Evolutionary conservation across 2,888 invertebrate genomes (phyloP), one percentile per base, ranked within the genome.

Genomic region (Oxytorus armatus): DNA sequence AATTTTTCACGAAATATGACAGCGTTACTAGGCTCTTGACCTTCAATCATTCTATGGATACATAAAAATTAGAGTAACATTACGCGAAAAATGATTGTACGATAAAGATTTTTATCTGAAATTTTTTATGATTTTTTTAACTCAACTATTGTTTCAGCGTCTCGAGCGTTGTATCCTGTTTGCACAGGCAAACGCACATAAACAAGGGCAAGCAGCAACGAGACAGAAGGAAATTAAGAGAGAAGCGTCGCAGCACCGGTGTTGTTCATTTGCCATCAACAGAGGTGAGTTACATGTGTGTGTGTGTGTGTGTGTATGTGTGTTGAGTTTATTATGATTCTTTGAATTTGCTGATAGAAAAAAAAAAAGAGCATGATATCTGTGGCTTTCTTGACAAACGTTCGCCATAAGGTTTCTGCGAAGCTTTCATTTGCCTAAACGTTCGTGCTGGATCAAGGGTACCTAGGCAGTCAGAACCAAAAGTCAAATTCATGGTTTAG

Each of bases 241-340:
- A 94, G 87, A 94, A 94, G 85, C 89, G 94, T 82, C 90, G 94
- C 74, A 94, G 93, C 84, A 94, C 94, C 14, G 94, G 94, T 16
- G 94, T 94, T 14, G 93, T 94, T 70, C 94, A 94, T 88, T 89
- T 94, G 74, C 93, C 93, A 42, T 94, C 94, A 2, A 94, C 94
- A 66, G 94, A 94, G 93, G 94, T 94, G 1, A 8, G 18, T n/a
- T n/a, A n/a, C n/a, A n/a, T n/a, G 87, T 8, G 29, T 53, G 11
- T 39, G 33, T n/a, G 51, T 29, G 36, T 49, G 1, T 8, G 18
- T 11, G 23, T 47, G 14, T 10, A 36, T 33, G 4, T 39, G 29
- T 49, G 14, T 14, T 29, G 1, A 51, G 11, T 1, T 51, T 23
- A 25, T 59, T 3, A 11, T 53, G 18, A 36, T 47, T 61, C 8